These are phyloP conservation scores for Ganaspis brasiliensis DNA, from an alignment of 2,888 invertebrate genomes.

Conservation along the genomic window DNA sequence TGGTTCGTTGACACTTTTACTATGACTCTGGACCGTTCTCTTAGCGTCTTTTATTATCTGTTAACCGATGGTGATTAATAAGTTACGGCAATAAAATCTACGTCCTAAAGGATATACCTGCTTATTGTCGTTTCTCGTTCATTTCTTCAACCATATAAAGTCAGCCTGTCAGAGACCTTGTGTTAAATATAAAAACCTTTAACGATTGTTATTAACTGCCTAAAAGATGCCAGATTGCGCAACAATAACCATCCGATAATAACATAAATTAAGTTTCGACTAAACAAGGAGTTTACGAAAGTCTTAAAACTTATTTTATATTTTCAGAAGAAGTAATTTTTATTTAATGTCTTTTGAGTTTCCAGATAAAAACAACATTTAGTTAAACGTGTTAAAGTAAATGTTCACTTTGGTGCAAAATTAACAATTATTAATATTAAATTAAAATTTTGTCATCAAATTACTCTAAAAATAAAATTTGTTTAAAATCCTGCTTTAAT, in stretches of 20 bases:
- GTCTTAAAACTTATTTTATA: not conserved
- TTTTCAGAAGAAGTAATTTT: constrained; percentile 1
- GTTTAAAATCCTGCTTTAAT: too few species aligned
- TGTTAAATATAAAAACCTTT: not conserved
- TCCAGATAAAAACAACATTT: not conserved
- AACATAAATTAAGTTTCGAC: not conserved
- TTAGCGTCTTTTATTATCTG: constrained; percentile 25
- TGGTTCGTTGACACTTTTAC: constrained; percentile 35
- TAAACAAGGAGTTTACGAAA: constrained; percentile 8
- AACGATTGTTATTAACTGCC: constrained; percentile 34
- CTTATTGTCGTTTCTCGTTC: constrained; percentile 4
- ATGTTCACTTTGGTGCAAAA: not conserved
- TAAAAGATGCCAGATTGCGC: constrained; percentile 22
- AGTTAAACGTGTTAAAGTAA: not conserved
- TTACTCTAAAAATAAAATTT: too few species aligned
- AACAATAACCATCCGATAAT: constrained; percentile 11
- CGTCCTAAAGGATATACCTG: constrained; percentile 19
- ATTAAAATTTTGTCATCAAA: too few species aligned
- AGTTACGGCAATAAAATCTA: constrained; percentile 34
- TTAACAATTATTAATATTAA: not conserved
- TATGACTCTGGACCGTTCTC: constrained; percentile 5
- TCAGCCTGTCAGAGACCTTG: not conserved
- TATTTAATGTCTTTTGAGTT: not conserved
- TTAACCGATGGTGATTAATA: constrained; percentile 39
- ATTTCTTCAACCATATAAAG: constrained; percentile 17